A percentile compares a stretch with the other conserved stretches of the same genome.
Conservation (phyloP, 2,113 vertebrate genomes). For the Aphelocoma coerulescens region DNA sequence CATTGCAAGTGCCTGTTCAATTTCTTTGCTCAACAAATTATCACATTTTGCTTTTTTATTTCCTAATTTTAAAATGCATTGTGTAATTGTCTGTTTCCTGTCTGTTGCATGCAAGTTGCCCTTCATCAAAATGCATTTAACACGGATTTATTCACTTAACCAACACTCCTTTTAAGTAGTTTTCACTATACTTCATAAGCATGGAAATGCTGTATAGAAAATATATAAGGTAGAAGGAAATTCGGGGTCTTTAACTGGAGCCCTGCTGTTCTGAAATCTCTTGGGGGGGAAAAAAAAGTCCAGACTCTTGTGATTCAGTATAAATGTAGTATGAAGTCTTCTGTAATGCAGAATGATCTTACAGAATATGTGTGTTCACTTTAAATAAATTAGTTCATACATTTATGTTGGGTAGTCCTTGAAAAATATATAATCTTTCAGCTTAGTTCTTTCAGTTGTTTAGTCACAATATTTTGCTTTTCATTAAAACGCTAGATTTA, state of each 20-base stretch:
- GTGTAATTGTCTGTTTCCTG: slow-evolving; percentile 50
- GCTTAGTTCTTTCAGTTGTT: background rate
- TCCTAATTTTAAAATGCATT: slow-evolving; percentile 16
- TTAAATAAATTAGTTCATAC: slow-evolving; percentile 45
- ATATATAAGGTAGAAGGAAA: slow-evolving; percentile 70
- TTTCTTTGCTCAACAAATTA: slow-evolving; percentile 13
- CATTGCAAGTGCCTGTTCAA: background rate
- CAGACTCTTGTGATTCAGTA: slow-evolving; percentile 52
- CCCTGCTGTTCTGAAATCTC: slow-evolving; percentile 66
- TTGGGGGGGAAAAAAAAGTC: slow-evolving; percentile 34
- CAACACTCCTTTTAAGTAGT: slow-evolving; percentile 58
- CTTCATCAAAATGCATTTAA: slow-evolving; percentile 35
- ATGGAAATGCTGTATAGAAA: slow-evolving; percentile 65
- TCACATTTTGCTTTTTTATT: background rate
- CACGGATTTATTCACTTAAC: slow-evolving; percentile 64
- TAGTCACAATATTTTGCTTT: background rate
- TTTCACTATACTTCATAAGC: slow-evolving; percentile 69
- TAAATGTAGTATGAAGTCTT: slow-evolving; percentile 60
- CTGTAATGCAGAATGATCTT: slow-evolving; percentile 54
- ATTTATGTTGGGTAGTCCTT: background rate
- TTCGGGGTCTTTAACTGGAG: slow-evolving; percentile 66
- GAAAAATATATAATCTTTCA: background rate
- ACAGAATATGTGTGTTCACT: slow-evolving; percentile 55
- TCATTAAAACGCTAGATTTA: background rate
- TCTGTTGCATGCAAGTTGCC: background rate